Evolutionary conservation across 35 echinoderm and acorn worm genomes (phyloP), one percentile per base, ranked within the genome.

Genomic region (Apostichopus parvimensis): DNA sequence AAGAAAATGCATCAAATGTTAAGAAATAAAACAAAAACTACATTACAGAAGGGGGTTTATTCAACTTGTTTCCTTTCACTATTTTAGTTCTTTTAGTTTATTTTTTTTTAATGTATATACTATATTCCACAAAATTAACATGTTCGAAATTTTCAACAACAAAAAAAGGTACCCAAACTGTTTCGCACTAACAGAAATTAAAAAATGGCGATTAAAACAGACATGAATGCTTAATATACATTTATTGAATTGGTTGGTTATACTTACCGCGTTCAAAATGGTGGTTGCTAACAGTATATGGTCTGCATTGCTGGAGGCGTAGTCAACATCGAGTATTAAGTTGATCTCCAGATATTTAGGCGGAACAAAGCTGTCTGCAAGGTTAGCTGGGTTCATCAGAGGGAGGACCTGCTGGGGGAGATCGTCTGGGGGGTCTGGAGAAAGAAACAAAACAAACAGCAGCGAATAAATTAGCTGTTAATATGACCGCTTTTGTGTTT

Each of bases 281-380:
- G 78, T 53, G 13, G 53, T 12, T 80, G 78, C 78, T 14, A 80
- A 14, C 6, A 45, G 20, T 34, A 45, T 26, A 80, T 80, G 78
- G 78, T 80, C 53, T 7, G 78, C 6, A 53, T 80, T 26, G 20
- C 34, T 80, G 78, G 22, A 26, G 2, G 34, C 78, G 34, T 26
- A 80, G 53, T 26, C 25, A 34, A 80, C 78, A 80, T 80, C 78
- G 13, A 80, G 53, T 5, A 80, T 80, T 14, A 80, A 26, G 12
- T 45, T 45, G 1, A 80, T 80, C 53, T 80, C 78, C 13, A 80
- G 78, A 80, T 80, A 80, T 80, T 80, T 80, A 13, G 78, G 78
- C 12, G 78, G n/a, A 13, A 80, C 28, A 11, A 34, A 80, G 28
- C 78, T 80, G 62, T 66, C 62, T 45, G 34, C 34, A 45, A 45